phyloP scores from a whole-genome alignment of 2,797 vertebrate species.

The Eurystomus glaucurus region DNA sequence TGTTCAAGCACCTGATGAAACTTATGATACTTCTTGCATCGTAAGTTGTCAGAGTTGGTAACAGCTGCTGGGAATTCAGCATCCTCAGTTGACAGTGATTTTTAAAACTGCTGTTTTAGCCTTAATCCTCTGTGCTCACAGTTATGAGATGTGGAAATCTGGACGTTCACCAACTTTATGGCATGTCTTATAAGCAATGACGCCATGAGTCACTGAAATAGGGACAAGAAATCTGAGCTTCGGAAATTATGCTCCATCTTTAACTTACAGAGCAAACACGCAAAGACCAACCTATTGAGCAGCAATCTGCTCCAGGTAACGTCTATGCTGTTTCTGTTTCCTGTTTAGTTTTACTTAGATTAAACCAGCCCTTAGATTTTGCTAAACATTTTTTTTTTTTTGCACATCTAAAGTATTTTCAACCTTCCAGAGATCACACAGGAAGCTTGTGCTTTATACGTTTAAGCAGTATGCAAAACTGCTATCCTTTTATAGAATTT shows the following conservation, averaged over 20 bases:
- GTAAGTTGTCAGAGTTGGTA: neutral
- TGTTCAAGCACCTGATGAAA: neutral
- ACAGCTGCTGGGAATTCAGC: neutral
- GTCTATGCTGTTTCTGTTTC: neutral
- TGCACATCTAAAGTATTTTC: conserved; percentile 59
- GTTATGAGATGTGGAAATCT: conserved; percentile 2
- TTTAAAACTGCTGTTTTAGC: neutral
- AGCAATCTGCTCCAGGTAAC: conserved; percentile 43
- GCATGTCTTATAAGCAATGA: neutral
- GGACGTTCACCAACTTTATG: conserved; percentile 32
- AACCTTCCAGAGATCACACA: conserved; percentile 69
- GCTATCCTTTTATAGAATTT: conserved; percentile 74
- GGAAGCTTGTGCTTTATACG: conserved; percentile 60
- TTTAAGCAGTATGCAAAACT: conserved; percentile 68
- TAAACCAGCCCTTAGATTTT: neutral
- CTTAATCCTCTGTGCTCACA: neutral
- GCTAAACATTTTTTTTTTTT: neutral
- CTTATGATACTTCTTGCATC: neutral
- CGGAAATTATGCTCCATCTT: neutral
- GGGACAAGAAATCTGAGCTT: neutral
- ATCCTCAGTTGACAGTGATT: neutral
- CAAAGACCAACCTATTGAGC: neutral
- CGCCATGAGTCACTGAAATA: neutral
- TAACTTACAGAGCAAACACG: neutral
- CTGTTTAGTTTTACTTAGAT: conserved; percentile 16